Base-by-base conservation (phyloP, 2,113 vertebrate species). In the Trichomycterus rosablanca region DNA sequence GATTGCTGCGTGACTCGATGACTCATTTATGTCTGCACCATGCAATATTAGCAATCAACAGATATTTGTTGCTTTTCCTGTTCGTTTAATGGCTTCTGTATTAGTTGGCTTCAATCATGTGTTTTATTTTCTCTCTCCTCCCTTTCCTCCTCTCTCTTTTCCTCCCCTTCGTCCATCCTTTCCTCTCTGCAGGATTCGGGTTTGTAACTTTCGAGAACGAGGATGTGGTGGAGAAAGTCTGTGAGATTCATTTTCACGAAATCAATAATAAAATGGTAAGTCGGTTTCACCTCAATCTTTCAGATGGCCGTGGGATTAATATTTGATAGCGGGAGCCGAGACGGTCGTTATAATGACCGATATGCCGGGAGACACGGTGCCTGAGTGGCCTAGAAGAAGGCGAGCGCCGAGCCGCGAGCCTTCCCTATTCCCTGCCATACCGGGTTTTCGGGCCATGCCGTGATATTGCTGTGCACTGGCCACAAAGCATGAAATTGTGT, bases 201-300 rank as follows among this genome's bases (percentile, higher is more conserved):
- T 94, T 94, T 69, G 92, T 94, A 81, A 94, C 92, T 81, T 94
- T 94, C 73, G 92, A 94, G 81, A 92, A 88, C 1, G 92, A 94
- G 86, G 92, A 94, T 18, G 91, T 94, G 70, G 92, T 94, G 81
- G 92, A 94, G 81, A 94, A 94, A 89, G 91, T 94, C 83, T 94
- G 92, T 78, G 92, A 94, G 82, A 94, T 94, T 71, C 92, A 94
- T 84, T 94, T 94, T 86, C 92, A 94, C 68, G 92, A 94, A 88
- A 94, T 94, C 89, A 94, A 94, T 87, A 94, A 94, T 84, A 94
- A 94, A 87, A 94, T 94, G 92, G 92, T 94, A 85, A 90, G 92
- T 90, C 23, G 53, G 54, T 71, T 69, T 77, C 57, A 67, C 50
- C 53, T 72, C 68, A 72, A 70, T 70, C 62, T 59, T 70, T 69